These are phyloP conservation scores for Platynereis dumerilii DNA, from an alignment of 2,888 invertebrate genomes.

Conservation along the genomic window DNA sequence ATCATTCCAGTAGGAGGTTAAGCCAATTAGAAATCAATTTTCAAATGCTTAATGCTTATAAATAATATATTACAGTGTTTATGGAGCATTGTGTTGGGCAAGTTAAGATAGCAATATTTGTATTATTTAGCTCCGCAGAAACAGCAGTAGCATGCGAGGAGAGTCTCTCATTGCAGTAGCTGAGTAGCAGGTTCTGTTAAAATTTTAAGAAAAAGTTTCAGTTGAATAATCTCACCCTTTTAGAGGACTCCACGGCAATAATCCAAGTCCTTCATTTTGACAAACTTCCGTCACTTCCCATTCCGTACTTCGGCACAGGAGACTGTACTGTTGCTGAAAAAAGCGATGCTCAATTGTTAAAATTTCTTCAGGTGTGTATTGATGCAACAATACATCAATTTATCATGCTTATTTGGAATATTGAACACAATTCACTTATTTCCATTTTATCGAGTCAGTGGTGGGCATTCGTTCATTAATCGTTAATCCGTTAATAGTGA, in stretches of 20 bases:
- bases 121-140: no score
- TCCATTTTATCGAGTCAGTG: neutral
- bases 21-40: no score
- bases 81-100: neutral
- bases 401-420: neutral
- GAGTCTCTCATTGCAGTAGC: no score
- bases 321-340: constrained; percentile 55
- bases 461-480: no score
- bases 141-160: no score
- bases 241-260: constrained; percentile 57
- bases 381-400: neutral
- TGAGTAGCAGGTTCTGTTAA: no score
- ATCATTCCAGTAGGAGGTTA: no score
- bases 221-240: constrained; percentile 45
- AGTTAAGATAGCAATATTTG: neutral
- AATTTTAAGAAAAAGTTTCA: no score
- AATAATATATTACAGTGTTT: neutral
- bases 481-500: no score
- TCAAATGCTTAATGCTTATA: no score
- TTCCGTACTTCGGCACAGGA: constrained; percentile 50
- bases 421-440: neutral
- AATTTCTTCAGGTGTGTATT: no score
- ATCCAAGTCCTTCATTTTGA: constrained; percentile 47
- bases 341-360: no score
- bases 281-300: constrained; percentile 53